Evolutionary conservation across 2,888 invertebrate genomes (phyloP).

Genomic region (Eupelmus urozonus): DNA sequence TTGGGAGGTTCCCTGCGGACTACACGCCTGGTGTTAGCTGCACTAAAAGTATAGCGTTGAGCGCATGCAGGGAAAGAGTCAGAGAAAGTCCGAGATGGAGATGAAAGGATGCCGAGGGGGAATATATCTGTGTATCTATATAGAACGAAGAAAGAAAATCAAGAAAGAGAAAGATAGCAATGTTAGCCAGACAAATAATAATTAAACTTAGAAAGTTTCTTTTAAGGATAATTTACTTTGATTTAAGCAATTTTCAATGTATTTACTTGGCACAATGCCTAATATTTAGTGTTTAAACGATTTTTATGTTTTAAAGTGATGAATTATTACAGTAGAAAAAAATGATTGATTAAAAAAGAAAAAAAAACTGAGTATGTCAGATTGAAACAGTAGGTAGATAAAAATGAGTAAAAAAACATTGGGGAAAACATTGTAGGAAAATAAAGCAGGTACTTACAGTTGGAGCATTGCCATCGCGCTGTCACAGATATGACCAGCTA

Average conservation of each 20-base stretch:
- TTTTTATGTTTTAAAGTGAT: too few species aligned
- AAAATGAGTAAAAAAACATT: background rate
- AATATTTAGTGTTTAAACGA: too few species aligned
- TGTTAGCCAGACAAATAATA: too few species aligned
- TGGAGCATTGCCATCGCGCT: background rate
- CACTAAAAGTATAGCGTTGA: background rate
- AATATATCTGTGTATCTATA: slow-evolving; percentile 6
- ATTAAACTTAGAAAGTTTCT: too few species aligned
- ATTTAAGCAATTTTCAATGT: too few species aligned
- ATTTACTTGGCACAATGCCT: too few species aligned
- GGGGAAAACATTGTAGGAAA: background rate
- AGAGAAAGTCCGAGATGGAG: slow-evolving; percentile 22
- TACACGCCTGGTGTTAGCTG: too few species aligned
- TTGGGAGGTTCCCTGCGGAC: background rate
- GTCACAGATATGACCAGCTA: background rate
- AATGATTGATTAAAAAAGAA: too few species aligned
- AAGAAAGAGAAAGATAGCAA: background rate
- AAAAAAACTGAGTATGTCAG: too few species aligned
- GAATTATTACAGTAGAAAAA: too few species aligned
- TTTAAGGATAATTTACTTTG: too few species aligned
- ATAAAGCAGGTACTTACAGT: background rate
- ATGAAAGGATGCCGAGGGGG: slow-evolving; percentile 22
- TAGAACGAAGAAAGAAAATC: background rate
- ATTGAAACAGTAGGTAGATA: too few species aligned
- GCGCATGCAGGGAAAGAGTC: slow-evolving; percentile 1